phyloP scores from a whole-genome alignment of 30 jellyfish, hydroid and myxozoan species.

The Turritopsis dohrnii region DNA sequence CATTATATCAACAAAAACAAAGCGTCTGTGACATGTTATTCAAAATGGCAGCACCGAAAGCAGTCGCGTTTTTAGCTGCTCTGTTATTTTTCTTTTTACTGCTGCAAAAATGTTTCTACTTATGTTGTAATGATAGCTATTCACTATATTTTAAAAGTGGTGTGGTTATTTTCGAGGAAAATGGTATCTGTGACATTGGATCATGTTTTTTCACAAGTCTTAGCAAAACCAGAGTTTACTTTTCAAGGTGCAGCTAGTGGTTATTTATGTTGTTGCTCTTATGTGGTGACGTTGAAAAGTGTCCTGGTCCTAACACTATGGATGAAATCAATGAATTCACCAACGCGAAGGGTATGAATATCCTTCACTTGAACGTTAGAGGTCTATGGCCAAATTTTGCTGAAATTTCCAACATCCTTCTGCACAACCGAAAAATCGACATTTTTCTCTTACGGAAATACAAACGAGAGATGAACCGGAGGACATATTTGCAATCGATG shows the following conservation, averaged over 20 bases:
- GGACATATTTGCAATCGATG: too few relatives aligned
- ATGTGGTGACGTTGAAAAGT: conserved; percentile 9
- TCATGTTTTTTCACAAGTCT: conserved; percentile 6
- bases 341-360: conserved; percentile 6
- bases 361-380: conserved; percentile 7
- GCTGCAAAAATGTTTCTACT: too few relatives aligned
- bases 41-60: too few relatives aligned
- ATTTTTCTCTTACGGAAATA: too few relatives aligned
- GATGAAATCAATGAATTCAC: background rate
- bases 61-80: too few relatives aligned
- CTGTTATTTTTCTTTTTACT: too few relatives aligned
- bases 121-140: background rate
- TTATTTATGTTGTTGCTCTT: conserved; percentile 6
- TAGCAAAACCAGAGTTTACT: background rate
- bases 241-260: conserved; percentile 11
- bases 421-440: conserved; percentile 7
- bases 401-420: background rate
- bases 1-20: too few relatives aligned
- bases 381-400: conserved; percentile 12
- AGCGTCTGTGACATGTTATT: too few relatives aligned
- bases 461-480: too few relatives aligned
- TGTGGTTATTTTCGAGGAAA: background rate
- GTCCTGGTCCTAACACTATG: conserved; percentile 11
- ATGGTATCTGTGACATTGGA: conserved; percentile 5
- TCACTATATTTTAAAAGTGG: conserved; percentile 1